Base-by-base conservation (phyloP, 2,888 invertebrate genomes). In the Conops quadrifasciatus region DNA sequence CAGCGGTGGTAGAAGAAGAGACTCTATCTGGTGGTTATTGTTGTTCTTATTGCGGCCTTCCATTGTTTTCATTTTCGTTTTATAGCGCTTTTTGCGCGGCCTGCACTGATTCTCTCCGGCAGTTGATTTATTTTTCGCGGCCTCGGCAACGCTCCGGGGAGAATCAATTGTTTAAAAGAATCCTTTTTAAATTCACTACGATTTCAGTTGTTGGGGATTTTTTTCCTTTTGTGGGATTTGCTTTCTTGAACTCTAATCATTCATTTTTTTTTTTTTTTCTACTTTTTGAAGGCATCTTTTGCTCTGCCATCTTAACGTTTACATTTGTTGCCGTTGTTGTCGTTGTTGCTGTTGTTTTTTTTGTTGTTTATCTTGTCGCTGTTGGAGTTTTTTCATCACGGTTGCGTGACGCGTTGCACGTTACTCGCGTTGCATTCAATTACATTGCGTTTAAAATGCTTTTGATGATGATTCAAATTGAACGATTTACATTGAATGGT, bases 401-500 rank as follows among this genome's bases (percentile, higher is more conserved):
- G 15, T 13, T 65, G 28, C 28, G 66, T 58, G 28, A 11, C 24
- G 19, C 11, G 11, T 24, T 58, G 53, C 24, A 19, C 2, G 5
- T 26, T 58, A 3, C 24, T 16, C 9, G 36, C 5, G 53, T 53
- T 26, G 65, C 26, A 60, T 73, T 73, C 71, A 73, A 71, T 73
- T 73, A 69, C 43, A 62, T 66, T 73, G 63, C 66, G 71, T 45
- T 71, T 67, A 56, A 64, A 70, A 71, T 65, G 67, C 69, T 51
- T 65, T 71, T 71, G 73, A 36, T 71, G 73, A 73, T 68, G 66
- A 36, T 71, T 73, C 64, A 71, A 73, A 69, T 71, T 71, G 73
- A 73, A 68, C 66, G 71, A 73, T 73, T 73, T 73, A 71, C 71
- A 71, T 73, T 67, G 59, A 67, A 67, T 67, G 59, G 45, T n/a